Percentiles rank a stretch among this genome's conserved stretches.
phyloP scores from a whole-genome alignment of 2,888 invertebrate species.

The Nomada goodeniana region DNA sequence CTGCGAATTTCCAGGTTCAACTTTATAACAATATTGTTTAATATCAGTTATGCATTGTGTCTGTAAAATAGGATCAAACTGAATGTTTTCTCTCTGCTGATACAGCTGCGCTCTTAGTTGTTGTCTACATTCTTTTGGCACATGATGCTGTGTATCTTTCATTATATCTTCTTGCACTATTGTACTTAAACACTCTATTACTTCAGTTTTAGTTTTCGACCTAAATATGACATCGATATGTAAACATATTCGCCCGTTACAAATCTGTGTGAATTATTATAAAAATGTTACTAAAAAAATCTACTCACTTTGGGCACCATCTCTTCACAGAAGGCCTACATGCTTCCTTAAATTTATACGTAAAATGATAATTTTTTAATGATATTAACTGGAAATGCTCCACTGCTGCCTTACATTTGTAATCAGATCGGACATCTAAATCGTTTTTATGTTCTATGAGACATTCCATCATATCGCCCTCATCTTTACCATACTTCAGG shows the following conservation, averaged over 20 bases:
- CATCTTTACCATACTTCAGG: slow-evolving; percentile 89
- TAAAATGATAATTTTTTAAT: slow-evolving; percentile 96
- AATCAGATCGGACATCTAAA: slow-evolving; percentile 90
- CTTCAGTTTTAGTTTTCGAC: slow-evolving; percentile 91
- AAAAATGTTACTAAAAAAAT: slow-evolving; percentile 6
- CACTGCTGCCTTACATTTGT: slow-evolving; percentile 95
- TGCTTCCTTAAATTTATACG: slow-evolving; percentile 96
- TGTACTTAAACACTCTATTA: slow-evolving; percentile 95
- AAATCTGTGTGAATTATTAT: slow-evolving; percentile 67
- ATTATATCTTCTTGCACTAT: slow-evolving; percentile 94
- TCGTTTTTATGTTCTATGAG: slow-evolving; percentile 96
- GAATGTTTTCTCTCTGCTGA: slow-evolving; percentile 95
- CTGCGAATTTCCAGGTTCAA: slow-evolving; percentile 88
- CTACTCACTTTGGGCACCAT: slow-evolving; percentile 85
- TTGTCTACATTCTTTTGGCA: slow-evolving; percentile 95
- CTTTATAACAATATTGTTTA: slow-evolving; percentile 88
- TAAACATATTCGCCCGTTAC: not conserved
- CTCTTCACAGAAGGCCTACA: slow-evolving; percentile 92
- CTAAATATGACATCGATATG: slow-evolving; percentile 78
- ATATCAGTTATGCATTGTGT: slow-evolving; percentile 93
- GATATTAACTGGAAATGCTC: slow-evolving; percentile 99
- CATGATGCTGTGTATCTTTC: slow-evolving; percentile 89
- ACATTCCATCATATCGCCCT: slow-evolving; percentile 97
- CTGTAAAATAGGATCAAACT: slow-evolving; percentile 93
- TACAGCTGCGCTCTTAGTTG: slow-evolving; percentile 96